Conservation (phyloP, 2,888 invertebrate species). For the Labia minor region DNA sequence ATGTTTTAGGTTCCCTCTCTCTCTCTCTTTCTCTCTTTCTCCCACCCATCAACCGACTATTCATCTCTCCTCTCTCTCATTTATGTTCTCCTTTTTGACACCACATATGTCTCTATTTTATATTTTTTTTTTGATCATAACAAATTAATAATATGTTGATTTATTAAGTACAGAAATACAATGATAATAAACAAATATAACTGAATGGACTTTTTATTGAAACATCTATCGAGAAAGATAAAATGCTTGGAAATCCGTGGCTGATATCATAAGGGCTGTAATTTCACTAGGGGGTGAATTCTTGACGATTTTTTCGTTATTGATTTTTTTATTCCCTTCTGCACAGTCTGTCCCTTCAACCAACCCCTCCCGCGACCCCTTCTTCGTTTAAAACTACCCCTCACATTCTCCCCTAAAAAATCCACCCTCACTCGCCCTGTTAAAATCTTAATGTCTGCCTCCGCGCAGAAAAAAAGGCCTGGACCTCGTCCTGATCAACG, state of each 20-base stretch:
- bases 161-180: slow-evolving; percentile 9
- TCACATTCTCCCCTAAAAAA: slow-evolving; percentile 13
- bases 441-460: slow-evolving; percentile 13
- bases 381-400: slow-evolving; percentile 13
- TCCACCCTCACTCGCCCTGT: slow-evolving; percentile 13
- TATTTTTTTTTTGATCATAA: background rate
- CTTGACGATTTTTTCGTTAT: slow-evolving; percentile 13
- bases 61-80: slow-evolving; percentile 17
- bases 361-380: slow-evolving; percentile 13
- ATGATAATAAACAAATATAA: slow-evolving; percentile 14
- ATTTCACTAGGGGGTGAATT: slow-evolving; percentile 13
- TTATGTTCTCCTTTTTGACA: background rate
- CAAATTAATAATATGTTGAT: background rate
- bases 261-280: slow-evolving; percentile 13
- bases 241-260: background rate
- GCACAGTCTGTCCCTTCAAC: slow-evolving; percentile 13
- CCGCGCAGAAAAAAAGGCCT: slow-evolving; percentile 9
- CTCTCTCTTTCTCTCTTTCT: background rate
- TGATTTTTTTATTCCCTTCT: slow-evolving; percentile 13
- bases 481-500: background rate
- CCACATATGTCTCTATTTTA: slow-evolving; percentile 2
- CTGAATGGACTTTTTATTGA: background rate
- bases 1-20: background rate
- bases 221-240: background rate
- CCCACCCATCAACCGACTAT: background rate